Conservation (phyloP, 2,797 vertebrate genomes). For the Urophycis tenuis region DNA sequence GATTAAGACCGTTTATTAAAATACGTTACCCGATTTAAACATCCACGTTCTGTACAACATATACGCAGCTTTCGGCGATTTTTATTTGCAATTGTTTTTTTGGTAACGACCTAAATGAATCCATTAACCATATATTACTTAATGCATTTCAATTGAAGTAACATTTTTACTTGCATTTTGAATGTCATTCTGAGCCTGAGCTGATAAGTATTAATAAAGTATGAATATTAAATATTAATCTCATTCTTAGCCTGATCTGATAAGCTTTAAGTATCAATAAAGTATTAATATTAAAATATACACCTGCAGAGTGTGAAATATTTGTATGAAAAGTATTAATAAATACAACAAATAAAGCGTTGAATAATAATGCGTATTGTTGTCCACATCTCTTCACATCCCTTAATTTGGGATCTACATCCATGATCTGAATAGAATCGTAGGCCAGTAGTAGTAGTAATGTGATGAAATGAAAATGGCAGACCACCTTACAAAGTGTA, state of each 20-base stretch:
- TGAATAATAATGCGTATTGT: background rate
- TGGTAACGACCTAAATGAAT: background rate
- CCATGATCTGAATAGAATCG: too few relatives aligned
- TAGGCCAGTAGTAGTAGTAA: background rate
- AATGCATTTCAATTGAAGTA: background rate
- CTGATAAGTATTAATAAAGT: too few relatives aligned
- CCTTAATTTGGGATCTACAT: background rate
- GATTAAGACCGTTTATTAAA: background rate
- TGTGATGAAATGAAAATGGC: too few relatives aligned
- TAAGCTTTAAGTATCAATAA: too few relatives aligned
- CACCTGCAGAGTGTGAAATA: too few relatives aligned
- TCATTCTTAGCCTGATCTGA: too few relatives aligned
- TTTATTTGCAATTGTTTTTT: background rate
- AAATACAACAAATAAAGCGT: background rate
- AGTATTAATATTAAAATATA: too few relatives aligned
- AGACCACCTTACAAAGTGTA: background rate
- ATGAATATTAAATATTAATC: too few relatives aligned
- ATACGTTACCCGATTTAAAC: background rate
- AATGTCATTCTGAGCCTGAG: background rate
- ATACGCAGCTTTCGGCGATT: background rate
- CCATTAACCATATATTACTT: background rate
- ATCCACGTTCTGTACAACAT: background rate
- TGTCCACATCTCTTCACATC: background rate
- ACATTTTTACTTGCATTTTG: background rate
- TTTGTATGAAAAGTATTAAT: background rate